phyloP scores from a whole-genome alignment of 2,113 vertebrate genomes.

The Stercorarius parasiticus region DNA sequence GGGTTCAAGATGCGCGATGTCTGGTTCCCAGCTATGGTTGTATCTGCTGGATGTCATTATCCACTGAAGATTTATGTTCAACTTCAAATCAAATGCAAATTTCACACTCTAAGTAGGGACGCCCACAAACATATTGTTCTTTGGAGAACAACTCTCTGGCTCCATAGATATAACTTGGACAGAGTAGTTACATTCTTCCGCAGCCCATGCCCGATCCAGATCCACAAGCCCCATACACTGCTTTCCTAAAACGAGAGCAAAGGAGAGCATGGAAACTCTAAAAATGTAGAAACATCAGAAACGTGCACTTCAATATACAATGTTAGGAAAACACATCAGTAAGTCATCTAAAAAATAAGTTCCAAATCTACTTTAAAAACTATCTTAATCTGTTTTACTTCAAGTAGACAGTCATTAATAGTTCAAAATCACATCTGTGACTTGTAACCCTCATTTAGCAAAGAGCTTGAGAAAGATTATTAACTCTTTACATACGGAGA shows the following conservation, averaged over 20 bases:
- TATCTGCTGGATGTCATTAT: constrained; percentile 11
- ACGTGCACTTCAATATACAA: not conserved
- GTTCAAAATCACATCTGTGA: not conserved
- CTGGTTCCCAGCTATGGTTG: not conserved
- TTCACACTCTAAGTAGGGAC: constrained; percentile 55
- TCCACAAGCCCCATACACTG: constrained; percentile 97
- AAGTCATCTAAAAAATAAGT: not conserved
- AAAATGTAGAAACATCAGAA: not conserved
- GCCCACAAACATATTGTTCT: constrained; percentile 96
- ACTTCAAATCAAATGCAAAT: not conserved
- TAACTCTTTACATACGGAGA: not conserved
- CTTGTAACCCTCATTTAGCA: not conserved
- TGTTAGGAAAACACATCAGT: not conserved
- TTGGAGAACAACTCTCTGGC: constrained; percentile 94
- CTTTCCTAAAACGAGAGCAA: constrained; percentile 81
- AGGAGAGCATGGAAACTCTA: not conserved
- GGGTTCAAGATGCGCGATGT: not conserved
- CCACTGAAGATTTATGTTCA: constrained; percentile 2
- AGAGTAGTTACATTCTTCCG: constrained; percentile 84
- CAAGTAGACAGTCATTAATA: not conserved
- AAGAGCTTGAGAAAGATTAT: not conserved
- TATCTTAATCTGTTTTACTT: not conserved
- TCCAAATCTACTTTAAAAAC: not conserved
- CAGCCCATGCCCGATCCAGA: constrained; percentile 89
- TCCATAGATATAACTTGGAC: constrained; percentile 92